These are phyloP conservation scores for Sussaba pulchella DNA, from an alignment of 2,888 invertebrate genomes.

Conservation along the genomic window DNA sequence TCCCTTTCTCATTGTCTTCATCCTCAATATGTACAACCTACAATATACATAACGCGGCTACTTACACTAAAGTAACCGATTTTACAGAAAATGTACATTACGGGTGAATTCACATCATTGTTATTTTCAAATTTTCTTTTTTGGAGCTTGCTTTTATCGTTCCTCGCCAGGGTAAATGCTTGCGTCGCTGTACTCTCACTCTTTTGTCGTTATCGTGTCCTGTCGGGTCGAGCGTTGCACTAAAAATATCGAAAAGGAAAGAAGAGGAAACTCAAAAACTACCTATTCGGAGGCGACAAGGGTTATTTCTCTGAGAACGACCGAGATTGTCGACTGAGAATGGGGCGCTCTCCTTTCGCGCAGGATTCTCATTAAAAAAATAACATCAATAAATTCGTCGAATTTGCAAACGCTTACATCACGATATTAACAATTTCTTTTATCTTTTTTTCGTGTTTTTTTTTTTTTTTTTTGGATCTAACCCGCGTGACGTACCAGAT, in stretches of 20 bases:
- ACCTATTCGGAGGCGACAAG: constrained; percentile 7
- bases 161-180: constrained; percentile 30
- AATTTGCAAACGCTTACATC: constrained; percentile 66
- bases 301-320: constrained; percentile 18
- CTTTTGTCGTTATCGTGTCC: constrained; percentile 35
- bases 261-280: constrained; percentile 35
- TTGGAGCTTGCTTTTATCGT: constrained; percentile 44
- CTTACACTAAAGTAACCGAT: constrained; percentile 77
- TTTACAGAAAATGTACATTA: constrained; percentile 82
- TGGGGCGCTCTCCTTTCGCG: not conserved
- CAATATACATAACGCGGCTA: constrained; percentile 81
- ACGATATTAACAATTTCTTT: constrained; percentile 65
- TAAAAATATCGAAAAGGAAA: constrained; percentile 40
- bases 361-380: constrained; percentile 43
- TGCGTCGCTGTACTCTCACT: constrained; percentile 18
- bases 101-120: constrained; percentile 68
- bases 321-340: constrained; percentile 30
- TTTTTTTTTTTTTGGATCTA: constrained; percentile 27
- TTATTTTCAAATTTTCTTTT: not conserved
- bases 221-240: constrained; percentile 63
- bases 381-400: constrained; percentile 66
- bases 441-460: constrained; percentile 2
- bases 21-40: constrained; percentile 80
- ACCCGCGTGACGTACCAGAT: constrained; percentile 43
- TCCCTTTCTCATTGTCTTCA: constrained; percentile 53